Base-by-base conservation (phyloP, 2,797 vertebrate species). In the Euthynnus affinis region DNA sequence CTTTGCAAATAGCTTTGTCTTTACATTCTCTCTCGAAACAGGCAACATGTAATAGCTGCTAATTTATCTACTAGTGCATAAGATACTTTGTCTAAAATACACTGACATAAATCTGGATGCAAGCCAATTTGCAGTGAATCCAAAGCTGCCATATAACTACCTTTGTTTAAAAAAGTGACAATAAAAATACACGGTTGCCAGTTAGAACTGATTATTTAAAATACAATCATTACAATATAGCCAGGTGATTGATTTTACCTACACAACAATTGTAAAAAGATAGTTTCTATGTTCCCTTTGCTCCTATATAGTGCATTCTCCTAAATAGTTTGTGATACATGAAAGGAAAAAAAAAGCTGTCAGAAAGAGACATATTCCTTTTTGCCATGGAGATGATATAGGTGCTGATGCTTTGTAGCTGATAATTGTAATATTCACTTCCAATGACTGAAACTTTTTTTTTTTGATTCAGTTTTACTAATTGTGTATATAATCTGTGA, bases 121-220 rank as follows among this genome's bases (percentile, higher is more conserved):
- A 18, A 74, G 67, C 60, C 42, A 78, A 15, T 76, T 64, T 84
- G 56, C 73, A 78, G 9, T 85, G 51, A 86, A 79, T 80, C 44
- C 18, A 66, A 83, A 80, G 81, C 71, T 85, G 76, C 78, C 81
- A 80, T 84, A 84, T 57, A 56, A 48, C 6, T 67, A 18, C 67
- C 52, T 64, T 68, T 85, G 65, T 76, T 81, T 7, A 73, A 53
- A 57, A 63, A 49, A 27, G 49, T 59, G 32, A 79, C 18, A 64
- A 13, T 62, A 44, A 49, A 64, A 74, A 62, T 3, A 57, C 22
- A 42, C 13, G 9, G 18, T 20, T 75, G 58, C 56, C 56, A 65
- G 42, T 74, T 64, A 52, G 9, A 70, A 22, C 7, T 63, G 13
- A 34, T 70, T 58, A 34, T 3, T 42, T 53, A 63, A 29, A 64